Evolutionary conservation across 2,797 vertebrate species (phyloP), one percentile per base, ranked within the genome.

Genomic region (Halcyon badia): DNA sequence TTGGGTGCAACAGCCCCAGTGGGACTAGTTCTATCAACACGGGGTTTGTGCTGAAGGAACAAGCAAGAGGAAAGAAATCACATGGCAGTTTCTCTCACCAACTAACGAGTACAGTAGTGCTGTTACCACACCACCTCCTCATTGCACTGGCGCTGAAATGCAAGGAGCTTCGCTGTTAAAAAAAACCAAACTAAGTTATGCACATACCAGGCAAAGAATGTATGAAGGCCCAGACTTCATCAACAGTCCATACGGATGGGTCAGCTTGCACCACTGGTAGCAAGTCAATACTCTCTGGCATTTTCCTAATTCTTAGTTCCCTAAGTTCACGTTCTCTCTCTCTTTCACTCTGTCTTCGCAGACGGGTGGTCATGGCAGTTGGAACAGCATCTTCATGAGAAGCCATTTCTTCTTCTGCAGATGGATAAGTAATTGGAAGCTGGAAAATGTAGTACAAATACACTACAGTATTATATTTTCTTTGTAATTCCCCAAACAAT

Each of bases 141-240:
- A 35, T 10, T 46, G 35, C 41, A 39, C 14, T 0, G 15, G 5
- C 42, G 35, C 73, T 84, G 52, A 6, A 89, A 83, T 79, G 33
- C 60, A 86, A 79, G 28, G 28, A 93, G 25, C 15, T 46, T 26
- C 8, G 61, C 4, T 37, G 56, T 33, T 51, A n/a, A 22, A 61
- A 84, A 37, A 33, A 49, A 21, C 25, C 2, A 57, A 41, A 52
- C 58, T 10, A 30, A 42, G 18, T 28, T 20, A 57, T 46, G 44
- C 46, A 75, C 97, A 35, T 98, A 99, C 99, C 99, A 96, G 99
- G 99, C 97, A 99, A 98, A 33, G 98, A 98, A 97, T 97, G 99
- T 75, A 99, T 99, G 97, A 99, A 99, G 93, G 98, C 98, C 78
- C 99, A 99, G 7, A 99, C 99, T 76, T 99, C 99, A 97, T 99